Evolutionary conservation across 2,888 invertebrate genomes (phyloP).

Genomic region (Chloromyia formosa): DNA sequence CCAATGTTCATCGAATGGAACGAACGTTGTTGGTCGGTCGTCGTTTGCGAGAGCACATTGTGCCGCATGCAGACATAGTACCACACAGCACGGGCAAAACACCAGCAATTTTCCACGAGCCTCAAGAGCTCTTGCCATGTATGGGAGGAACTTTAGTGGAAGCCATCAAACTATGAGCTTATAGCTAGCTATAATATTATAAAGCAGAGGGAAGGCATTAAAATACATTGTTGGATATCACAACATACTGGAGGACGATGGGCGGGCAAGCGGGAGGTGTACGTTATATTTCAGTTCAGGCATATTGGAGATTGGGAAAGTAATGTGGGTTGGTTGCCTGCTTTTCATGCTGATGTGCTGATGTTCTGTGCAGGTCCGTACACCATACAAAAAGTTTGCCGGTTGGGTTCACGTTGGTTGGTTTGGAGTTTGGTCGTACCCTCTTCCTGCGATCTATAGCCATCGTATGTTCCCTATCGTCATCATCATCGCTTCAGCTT

Average conservation of each 20-base stretch:
- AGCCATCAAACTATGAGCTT: conserved; percentile 15
- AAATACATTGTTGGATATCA: conserved; percentile 18
- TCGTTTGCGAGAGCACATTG: background rate
- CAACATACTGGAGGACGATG: conserved; percentile 3
- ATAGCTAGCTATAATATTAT: conserved; percentile 18
- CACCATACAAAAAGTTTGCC: background rate
- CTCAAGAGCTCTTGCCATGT: conserved; percentile 17
- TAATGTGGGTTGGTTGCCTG: conserved; percentile 30
- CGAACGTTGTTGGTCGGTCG: background rate
- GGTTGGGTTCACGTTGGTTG: background rate
- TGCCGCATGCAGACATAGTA: background rate
- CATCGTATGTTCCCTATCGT: too few relatives aligned
- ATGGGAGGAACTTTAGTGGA: conserved; percentile 32
- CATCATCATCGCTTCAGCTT: conserved; percentile 30
- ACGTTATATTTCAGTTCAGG: background rate
- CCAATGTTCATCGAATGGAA: conserved; percentile 15
- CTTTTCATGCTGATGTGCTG: background rate
- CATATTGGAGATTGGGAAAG: conserved; percentile 11
- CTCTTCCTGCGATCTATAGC: conserved; percentile 11
- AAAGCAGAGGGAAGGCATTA: conserved; percentile 20
- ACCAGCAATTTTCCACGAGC: conserved; percentile 11
- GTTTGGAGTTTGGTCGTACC: background rate
- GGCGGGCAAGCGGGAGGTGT: conserved; percentile 7
- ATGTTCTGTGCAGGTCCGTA: background rate
- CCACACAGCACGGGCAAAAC: too few relatives aligned